Evolutionary conservation across 2,797 vertebrate species (phyloP), one percentile per base, ranked within the genome.

Genomic region (Jordanella pulchra): DNA sequence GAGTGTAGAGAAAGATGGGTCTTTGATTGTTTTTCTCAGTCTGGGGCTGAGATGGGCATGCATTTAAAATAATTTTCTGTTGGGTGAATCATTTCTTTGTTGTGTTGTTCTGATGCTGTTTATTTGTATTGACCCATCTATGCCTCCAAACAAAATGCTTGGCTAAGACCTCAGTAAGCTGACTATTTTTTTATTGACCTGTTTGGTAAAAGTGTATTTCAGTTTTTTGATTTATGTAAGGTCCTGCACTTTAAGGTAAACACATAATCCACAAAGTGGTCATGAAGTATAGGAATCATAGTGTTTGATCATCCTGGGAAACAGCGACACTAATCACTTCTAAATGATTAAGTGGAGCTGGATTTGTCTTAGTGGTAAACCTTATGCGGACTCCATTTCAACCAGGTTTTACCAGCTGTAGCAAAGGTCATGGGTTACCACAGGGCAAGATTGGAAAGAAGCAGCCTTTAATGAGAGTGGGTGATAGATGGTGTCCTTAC

Each of bases 351-450:
- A 63, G 42, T 42, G n/a, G 13, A n/a, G 23, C 23, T 63, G 39
- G 14, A 63, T 63, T 63, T 35, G 5, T 35, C 35, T 71, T 65
- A 83, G 56, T 64, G 39, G 45, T 66, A 71, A 83, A 88, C 87
- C 81, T 80, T 79, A 80, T 58, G 27, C 61, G 32, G 75, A 60
- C 53, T 56, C 69, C 28, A 54, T 69, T 71, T 79, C 55, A 70
- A 82, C 73, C 51, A 51, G 12, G 58, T 67, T 3, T 83, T 73
- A 67, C 84, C 84, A 78, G 32, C 72, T 71, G 86, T 81, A 83
- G 87, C 88, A 15, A 67, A 75, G 89, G 84, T 84, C 86, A 86
- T 71, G 25, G 84, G 79, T 91, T 56, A 83, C 71, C 9, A 54
- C 13, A 63, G 76, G 77, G 72, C 67, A 68, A 48, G 67, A 74